These are phyloP conservation scores for Trinorchestia longiramus DNA, from an alignment of 1,140 invertebrate genomes.

Conservation along the genomic window DNA sequence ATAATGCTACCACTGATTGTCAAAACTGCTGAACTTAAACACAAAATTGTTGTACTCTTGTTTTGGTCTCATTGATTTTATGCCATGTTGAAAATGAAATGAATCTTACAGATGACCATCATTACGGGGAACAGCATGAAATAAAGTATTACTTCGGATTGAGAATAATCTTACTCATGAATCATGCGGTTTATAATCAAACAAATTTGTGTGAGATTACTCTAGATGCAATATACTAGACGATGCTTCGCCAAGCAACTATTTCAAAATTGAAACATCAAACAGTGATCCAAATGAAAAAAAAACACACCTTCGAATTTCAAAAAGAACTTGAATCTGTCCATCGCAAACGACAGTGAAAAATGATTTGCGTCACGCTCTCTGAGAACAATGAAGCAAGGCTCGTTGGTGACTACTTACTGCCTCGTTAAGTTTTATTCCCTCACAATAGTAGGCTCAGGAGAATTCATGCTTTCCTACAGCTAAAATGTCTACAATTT, in stretches of 20 bases:
- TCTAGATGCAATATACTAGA: background rate
- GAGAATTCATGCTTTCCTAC: background rate
- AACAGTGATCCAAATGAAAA: background rate
- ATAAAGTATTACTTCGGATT: background rate
- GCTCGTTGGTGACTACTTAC: no score
- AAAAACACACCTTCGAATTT: background rate
- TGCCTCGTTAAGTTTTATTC: no score
- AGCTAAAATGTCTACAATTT: no score
- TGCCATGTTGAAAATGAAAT: background rate
- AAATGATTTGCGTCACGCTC: background rate
- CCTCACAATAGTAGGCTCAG: background rate
- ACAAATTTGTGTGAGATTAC: background rate
- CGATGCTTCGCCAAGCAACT: background rate
- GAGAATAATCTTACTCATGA: background rate
- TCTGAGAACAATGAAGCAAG: no score
- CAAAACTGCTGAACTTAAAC: background rate
- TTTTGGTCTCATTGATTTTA: background rate
- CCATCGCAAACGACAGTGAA: background rate
- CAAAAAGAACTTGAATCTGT: background rate
- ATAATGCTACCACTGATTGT: background rate
- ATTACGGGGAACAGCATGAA: background rate
- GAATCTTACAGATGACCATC: background rate
- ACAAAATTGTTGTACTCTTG: background rate
- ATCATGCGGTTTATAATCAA: background rate
- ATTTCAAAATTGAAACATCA: background rate